These are phyloP conservation scores for Diadophis punctatus DNA, from an alignment of 2,113 vertebrate genomes.

Conservation along the genomic window DNA sequence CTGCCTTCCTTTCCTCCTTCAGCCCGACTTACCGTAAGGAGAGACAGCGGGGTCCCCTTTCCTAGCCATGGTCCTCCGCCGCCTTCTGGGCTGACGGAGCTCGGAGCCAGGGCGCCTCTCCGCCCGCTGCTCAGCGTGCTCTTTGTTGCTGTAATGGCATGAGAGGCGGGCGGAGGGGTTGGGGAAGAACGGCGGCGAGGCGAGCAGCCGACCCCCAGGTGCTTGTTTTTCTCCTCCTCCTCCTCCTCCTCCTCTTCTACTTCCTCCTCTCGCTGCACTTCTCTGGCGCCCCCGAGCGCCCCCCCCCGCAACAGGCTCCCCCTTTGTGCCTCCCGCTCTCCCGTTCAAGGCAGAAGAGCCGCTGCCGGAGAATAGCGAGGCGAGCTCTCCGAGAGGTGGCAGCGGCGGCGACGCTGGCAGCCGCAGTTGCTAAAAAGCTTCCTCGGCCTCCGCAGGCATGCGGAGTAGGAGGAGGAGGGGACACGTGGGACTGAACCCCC, in stretches of 20 bases:
- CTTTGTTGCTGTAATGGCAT: constrained; percentile 73
- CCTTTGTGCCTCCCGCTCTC: background rate
- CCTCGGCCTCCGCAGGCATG: constrained; percentile 12
- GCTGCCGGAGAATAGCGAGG: background rate
- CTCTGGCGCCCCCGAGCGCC: constrained; percentile 20
- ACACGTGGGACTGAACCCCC: background rate
- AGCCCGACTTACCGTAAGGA: constrained; percentile 62
- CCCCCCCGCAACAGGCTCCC: constrained; percentile 27
- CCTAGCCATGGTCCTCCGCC: constrained; percentile 61
- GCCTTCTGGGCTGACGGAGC: constrained; percentile 19
- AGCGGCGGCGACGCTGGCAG: background rate
- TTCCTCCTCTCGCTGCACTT: background rate
- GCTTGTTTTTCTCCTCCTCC: background rate
- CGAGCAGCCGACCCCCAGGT: constrained; percentile 15
- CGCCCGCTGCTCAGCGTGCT: constrained; percentile 57
- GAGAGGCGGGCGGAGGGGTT: constrained; percentile 39
- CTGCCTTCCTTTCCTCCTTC: background rate
- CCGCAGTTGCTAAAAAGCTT: background rate
- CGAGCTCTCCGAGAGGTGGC: background rate
- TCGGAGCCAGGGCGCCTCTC: constrained; percentile 10
- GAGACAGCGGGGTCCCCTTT: constrained; percentile 57
- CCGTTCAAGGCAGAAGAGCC: constrained; percentile 3
- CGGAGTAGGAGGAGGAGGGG: background rate
- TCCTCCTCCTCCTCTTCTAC: background rate
- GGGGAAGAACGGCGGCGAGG: background rate